Percentiles rank a stretch among this genome's conserved stretches.
phyloP scores from a whole-genome alignment of 2,888 invertebrate species.

The Andrena bucephala region DNA sequence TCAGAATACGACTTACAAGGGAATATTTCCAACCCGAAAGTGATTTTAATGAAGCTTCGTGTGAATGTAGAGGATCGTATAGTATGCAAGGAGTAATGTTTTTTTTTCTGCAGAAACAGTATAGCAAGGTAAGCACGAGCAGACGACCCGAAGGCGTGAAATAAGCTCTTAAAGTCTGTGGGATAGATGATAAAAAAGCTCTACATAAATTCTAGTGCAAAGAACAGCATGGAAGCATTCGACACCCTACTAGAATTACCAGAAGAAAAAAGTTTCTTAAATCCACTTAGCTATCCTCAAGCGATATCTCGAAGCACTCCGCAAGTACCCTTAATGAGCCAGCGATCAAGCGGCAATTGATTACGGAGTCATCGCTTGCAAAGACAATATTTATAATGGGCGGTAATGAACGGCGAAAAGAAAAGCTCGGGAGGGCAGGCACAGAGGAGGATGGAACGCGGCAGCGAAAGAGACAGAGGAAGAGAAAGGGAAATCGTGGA shows the following conservation, averaged over 20 bases:
- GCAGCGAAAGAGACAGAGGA: neutral
- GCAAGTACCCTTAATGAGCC: neutral
- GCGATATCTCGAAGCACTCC: neutral
- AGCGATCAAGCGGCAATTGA: slow-evolving; percentile 6
- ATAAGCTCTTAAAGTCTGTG: too few relatives aligned
- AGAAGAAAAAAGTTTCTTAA: too few relatives aligned
- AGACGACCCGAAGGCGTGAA: too few relatives aligned
- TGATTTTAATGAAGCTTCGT: too few relatives aligned
- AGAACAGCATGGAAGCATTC: too few relatives aligned
- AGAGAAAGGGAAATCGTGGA: slow-evolving; percentile 41
- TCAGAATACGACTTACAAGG: neutral
- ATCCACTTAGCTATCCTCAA: too few relatives aligned
- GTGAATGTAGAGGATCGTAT: too few relatives aligned
- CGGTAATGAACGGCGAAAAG: slow-evolving; percentile 39
- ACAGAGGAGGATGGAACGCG: neutral
- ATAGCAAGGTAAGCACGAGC: too few relatives aligned
- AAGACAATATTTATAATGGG: slow-evolving; percentile 52
- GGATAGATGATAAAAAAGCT: too few relatives aligned
- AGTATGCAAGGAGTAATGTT: too few relatives aligned
- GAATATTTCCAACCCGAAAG: neutral
- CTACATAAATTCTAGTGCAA: too few relatives aligned
- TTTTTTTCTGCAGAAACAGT: neutral
- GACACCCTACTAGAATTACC: too few relatives aligned
- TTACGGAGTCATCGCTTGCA: slow-evolving; percentile 24
- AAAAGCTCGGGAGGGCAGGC: slow-evolving; percentile 20